Evolutionary conservation across 2,113 vertebrate species (phyloP).

Genomic region (Nothobranchius furzeri): DNA sequence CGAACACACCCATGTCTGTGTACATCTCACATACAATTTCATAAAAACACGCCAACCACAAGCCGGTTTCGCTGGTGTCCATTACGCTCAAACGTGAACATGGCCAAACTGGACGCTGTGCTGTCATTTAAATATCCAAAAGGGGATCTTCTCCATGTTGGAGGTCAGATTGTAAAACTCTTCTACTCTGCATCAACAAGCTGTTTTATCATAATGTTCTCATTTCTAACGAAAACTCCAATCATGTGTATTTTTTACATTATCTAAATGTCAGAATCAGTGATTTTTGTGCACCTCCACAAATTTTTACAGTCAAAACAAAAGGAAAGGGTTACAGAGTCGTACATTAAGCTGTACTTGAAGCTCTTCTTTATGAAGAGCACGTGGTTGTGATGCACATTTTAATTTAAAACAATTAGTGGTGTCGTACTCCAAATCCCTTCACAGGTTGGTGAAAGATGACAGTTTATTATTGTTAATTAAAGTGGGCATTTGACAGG

Average conservation of each 20-base stretch:
- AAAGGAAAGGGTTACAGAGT: background rate
- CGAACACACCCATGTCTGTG: constrained; percentile 3
- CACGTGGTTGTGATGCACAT: too few relatives aligned
- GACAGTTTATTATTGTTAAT: background rate
- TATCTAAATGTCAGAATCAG: constrained; percentile 5
- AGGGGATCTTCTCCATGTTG: too few relatives aligned
- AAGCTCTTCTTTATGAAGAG: too few relatives aligned
- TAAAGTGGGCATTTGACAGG: background rate
- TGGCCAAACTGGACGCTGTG: too few relatives aligned
- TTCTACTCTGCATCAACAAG: background rate
- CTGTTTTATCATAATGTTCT: background rate
- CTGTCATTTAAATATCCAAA: too few relatives aligned
- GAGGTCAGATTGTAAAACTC: background rate
- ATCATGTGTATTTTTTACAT: background rate
- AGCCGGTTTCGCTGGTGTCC: background rate
- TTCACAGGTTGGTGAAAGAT: background rate
- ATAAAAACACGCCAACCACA: background rate
- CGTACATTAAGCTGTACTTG: background rate
- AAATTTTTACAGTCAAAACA: background rate
- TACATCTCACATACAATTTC: background rate
- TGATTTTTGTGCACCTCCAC: constrained; percentile 19
- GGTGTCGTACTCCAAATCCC: background rate
- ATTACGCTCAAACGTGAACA: background rate
- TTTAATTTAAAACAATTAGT: background rate
- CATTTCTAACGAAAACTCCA: background rate